These are phyloP conservation scores for Parazoanthus darwini DNA, from an alignment of 92 coral and sea anemone genomes.

Conservation along the genomic window DNA sequence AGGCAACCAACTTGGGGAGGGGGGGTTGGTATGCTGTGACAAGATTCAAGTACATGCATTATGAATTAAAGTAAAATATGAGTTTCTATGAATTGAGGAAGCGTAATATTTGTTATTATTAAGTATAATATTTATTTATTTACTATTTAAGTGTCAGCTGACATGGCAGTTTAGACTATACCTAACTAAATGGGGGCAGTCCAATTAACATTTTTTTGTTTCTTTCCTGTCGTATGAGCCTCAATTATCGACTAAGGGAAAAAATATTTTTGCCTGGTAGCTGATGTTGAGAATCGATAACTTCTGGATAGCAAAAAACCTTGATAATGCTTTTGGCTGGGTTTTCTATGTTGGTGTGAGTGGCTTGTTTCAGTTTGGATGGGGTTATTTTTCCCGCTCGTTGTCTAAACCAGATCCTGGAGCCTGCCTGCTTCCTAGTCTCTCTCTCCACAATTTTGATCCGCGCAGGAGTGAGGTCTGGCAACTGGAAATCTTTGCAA, in stretches of 20 bases:
- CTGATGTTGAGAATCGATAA: conserved; percentile 44
- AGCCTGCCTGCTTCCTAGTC: conserved; percentile 33
- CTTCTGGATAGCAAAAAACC: conserved; percentile 47
- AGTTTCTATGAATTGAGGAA: too few species aligned
- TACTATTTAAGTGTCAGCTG: too few species aligned
- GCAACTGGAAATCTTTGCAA: neutral
- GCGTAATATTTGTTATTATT: too few species aligned
- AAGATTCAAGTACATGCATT: too few species aligned
- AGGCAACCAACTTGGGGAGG: too few species aligned
- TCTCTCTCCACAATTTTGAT: conserved; percentile 37
- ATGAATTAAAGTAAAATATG: too few species aligned
- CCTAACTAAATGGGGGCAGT: too few species aligned
- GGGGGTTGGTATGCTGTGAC: too few species aligned
- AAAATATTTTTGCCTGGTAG: conserved; percentile 37
- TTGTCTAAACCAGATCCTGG: conserved; percentile 42
- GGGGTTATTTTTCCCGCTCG: conserved; percentile 44
- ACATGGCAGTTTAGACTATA: too few species aligned
- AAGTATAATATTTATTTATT: too few species aligned
- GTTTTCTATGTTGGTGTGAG: conserved; percentile 25
- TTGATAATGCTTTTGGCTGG: conserved; percentile 38
- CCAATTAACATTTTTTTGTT: too few species aligned
- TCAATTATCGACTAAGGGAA: neutral
- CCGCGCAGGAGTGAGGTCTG: conserved; percentile 27
- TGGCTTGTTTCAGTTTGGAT: conserved; percentile 32
- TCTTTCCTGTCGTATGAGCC: too few species aligned